Evolutionary conservation across 2,113 vertebrate genomes (phyloP).

Genomic region (Poeciliopsis turrubarensis): DNA sequence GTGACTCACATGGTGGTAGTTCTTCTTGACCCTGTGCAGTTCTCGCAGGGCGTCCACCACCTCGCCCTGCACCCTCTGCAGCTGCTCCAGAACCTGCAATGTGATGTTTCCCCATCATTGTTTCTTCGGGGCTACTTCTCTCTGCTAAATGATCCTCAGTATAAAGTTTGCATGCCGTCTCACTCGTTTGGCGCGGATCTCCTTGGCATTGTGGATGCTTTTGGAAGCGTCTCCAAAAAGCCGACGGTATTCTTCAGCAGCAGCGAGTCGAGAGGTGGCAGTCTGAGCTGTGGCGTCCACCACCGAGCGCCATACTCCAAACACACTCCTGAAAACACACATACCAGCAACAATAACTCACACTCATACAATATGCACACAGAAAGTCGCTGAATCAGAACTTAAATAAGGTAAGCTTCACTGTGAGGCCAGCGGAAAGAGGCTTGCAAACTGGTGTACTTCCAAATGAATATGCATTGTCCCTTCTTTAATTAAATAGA

Average conservation of each 20-base stretch:
- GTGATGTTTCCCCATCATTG: not conserved
- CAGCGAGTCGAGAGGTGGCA: conserved; percentile 75
- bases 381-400: no score
- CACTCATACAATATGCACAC: no score
- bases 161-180: not conserved
- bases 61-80: conserved; percentile 84
- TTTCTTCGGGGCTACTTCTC: not conserved
- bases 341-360: not conserved
- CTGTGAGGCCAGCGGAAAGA: no score
- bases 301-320: conserved; percentile 84
- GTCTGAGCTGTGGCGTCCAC: conserved; percentile 82
- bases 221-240: conserved; percentile 74
- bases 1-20: conserved; percentile 83
- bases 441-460: no score
- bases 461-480: no score
- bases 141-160: not conserved
- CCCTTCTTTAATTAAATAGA: no score
- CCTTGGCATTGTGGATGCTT: conserved; percentile 82
- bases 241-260: conserved; percentile 82
- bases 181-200: conserved; percentile 86
- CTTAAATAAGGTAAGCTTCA: no score
- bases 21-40: conserved; percentile 86
- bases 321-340: conserved; percentile 75
- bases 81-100: conserved; percentile 80
- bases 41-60: conserved; percentile 86